Evolutionary conservation across 2,888 invertebrate species (phyloP), one percentile per base, ranked within the genome.

Genomic region (Dorcus hopei): DNA sequence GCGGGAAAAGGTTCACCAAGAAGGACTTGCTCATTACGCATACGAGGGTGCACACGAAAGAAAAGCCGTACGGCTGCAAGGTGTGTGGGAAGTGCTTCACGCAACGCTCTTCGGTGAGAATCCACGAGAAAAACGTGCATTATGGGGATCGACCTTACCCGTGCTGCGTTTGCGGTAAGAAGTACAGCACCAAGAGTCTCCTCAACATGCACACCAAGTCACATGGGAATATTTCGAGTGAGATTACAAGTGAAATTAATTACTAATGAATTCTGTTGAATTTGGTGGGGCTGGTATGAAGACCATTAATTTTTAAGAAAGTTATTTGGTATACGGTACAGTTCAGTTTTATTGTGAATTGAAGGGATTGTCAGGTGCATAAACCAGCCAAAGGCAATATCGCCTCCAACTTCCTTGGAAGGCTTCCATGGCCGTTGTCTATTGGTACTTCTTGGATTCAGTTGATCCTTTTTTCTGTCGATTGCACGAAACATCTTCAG

Each of bases 181-280:
- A 81, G 0, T 84, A 83, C 53, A 80, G 83, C 1, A 83, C 83
- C 54, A 74, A 78, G 9, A 78, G 81, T 0, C 81, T 82, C 45
- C 69, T 82, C 52, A 83, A 82, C 43, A 67, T 80, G 8, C 84
- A 83, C 65, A 66, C 77, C 62, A 77, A 78, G 38, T 77, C 77
- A 0, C 81, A 81, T 74, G 38, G 69, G 82, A 40, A 82, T 9
- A 38, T 48, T n/a, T 38, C 45, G 38, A 16, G 38, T 38, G 38
- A 45, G 45, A 45, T 47, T 45, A 43, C 19, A 38, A 47, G 6
- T 4, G 3, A 26, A 4, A 26, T 26, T 33, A 6, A 6, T 33
- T 33, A 33, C 6, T 33, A 33, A 33, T 4, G 6, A 33, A 33
- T 33, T 6, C 6, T 5, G 26, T 1, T 5, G 26, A 7, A 33